Evolutionary conservation across 2,888 invertebrate genomes (phyloP).

Genomic region (Stramonita haemastoma): DNA sequence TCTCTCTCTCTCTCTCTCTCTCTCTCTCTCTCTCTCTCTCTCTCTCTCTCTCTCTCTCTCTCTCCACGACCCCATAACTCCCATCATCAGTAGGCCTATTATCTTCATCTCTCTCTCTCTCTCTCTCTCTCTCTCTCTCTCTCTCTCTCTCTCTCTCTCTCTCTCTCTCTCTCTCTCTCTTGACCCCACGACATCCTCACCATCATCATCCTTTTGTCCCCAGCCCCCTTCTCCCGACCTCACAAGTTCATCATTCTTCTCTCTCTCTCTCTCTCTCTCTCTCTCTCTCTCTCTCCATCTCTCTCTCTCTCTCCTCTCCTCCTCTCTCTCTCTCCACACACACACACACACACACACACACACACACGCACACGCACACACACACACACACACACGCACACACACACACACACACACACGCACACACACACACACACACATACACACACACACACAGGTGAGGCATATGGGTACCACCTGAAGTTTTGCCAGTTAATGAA

Average conservation of each 20-base stretch:
- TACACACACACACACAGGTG: too few relatives aligned
- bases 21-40: too few relatives aligned
- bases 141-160: too few relatives aligned
- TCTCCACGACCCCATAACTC: too few relatives aligned
- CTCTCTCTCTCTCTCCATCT: slow-evolving; percentile 17
- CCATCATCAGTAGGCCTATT: too few relatives aligned
- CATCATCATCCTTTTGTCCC: background rate
- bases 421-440: background rate
- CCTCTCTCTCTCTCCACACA: too few relatives aligned
- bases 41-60: too few relatives aligned
- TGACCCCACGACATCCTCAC: too few relatives aligned
- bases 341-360: background rate
- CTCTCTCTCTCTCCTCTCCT: background rate
- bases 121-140: background rate
- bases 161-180: too few relatives aligned
- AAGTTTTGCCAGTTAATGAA: too few relatives aligned
- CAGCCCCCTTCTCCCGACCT: background rate
- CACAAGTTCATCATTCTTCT: background rate
- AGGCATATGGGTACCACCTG: too few relatives aligned
- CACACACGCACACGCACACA: background rate
- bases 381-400: background rate
- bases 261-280: slow-evolving; percentile 27
- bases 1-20: background rate
- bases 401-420: background rate
- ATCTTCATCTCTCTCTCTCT: too few relatives aligned